Evolutionary conservation across 2,888 invertebrate species (phyloP), one percentile per base, ranked within the genome.

Genomic region (Escarpia spicata): DNA sequence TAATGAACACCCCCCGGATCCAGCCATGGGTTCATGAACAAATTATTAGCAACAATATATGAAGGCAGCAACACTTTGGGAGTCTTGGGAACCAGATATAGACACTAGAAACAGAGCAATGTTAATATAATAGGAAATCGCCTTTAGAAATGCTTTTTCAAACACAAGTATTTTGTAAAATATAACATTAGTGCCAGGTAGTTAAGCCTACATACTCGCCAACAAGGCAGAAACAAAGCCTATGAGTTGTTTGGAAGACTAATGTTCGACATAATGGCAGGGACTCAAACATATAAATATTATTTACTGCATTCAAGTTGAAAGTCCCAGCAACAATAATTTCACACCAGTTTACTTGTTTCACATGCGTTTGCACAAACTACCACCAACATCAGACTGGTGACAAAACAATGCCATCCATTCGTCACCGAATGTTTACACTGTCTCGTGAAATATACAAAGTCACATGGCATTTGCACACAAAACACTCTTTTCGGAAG

Each of bases 391-490:
- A 19, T 3, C 1, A 19, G 15, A 26, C 15, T 60, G 19, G 60
- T 26, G 15, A 19, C 15, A 26, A 60, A 60, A 60, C 19, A 15
- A 60, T 60, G 60, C 15, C 15, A 4, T 60, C 12, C 98, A 0
- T 98, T 99, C 92, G 97, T 94, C 91, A 93, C 93, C 15, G 93
- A 94, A 10, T 52, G 90, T 4, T 37, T 93, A 52, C 93, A 94
- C 90, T 92, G 93, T 52, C 97, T 98, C 37, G 37, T 37, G 37
- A 0, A 98, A 97, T 96, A 19, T 12, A 60, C 19, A 94, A 75
- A 75, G 90, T 52, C 93, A 94, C 90, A 45, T 75, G 52, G 93
- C 93, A 92, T 90, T 31, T 43, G 26, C 15, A 90, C 90, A 12
- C 15, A 31, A 19, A 26, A 37, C 26, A 31, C 19, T 8, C 44